These are phyloP conservation scores for Meandrina meandrites DNA, from an alignment of 92 coral and sea anemone species.

Conservation along the genomic window DNA sequence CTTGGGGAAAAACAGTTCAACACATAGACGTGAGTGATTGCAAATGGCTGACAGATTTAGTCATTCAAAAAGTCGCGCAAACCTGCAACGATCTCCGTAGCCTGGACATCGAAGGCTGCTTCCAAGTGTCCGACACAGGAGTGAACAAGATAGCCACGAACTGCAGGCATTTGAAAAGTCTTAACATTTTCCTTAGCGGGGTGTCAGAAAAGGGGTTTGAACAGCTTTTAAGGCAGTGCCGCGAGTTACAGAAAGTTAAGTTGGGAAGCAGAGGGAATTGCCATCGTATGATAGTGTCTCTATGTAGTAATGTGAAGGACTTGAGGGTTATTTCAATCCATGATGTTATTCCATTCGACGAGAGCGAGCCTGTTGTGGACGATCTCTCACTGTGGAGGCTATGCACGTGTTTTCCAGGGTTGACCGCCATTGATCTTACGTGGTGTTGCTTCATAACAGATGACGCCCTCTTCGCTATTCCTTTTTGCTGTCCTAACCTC, in stretches of 20 bases:
- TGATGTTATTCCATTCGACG: conserved; percentile 79
- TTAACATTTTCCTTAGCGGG: conserved; percentile 71
- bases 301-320: conserved; percentile 23
- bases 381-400: conserved; percentile 66
- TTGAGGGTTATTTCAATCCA: conserved; percentile 68
- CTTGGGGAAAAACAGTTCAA: conserved; percentile 74
- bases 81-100: conserved; percentile 68
- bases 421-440: conserved; percentile 68
- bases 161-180: conserved; percentile 61
- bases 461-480: conserved; percentile 61
- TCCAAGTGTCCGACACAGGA: conserved; percentile 56
- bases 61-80: conserved; percentile 59
- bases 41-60: conserved; percentile 80
- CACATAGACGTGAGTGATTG: conserved; percentile 62
- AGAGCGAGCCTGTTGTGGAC: conserved; percentile 68
- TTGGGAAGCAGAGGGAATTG: conserved; percentile 85
- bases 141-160: conserved; percentile 54
- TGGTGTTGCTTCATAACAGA: conserved; percentile 94
- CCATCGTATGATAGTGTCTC: conserved; percentile 42
- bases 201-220: conserved; percentile 75
- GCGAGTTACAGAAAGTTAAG: conserved; percentile 53
- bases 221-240: conserved; percentile 61
- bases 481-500: conserved; percentile 63
- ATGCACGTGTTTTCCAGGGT: conserved; percentile 64
- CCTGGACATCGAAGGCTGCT: conserved; percentile 73